Percentiles rank a stretch among this genome's conserved stretches.
These are phyloP conservation scores for Brachionus calyciflorus DNA, from an alignment of 1,140 invertebrate genomes.

Conservation along the genomic window DNA sequence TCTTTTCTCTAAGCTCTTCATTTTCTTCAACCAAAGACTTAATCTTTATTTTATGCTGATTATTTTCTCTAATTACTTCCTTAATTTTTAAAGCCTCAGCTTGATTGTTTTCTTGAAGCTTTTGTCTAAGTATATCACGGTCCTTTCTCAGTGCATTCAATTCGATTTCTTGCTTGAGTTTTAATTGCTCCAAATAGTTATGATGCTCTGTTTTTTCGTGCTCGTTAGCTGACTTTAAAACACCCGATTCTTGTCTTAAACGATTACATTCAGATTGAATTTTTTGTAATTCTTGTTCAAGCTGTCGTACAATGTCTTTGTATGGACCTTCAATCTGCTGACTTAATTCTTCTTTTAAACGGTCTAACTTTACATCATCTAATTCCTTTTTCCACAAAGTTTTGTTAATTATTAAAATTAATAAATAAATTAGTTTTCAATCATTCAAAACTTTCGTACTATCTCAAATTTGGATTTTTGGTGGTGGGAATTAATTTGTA, in stretches of 20 bases:
- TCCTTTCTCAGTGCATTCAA: slow-evolving; percentile 58
- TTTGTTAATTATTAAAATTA: neutral
- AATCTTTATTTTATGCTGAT: slow-evolving; percentile 55
- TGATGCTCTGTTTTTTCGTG: slow-evolving; percentile 54
- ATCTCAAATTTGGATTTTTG: too few relatives aligned
- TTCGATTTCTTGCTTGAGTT: slow-evolving; percentile 57
- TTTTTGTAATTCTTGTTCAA: slow-evolving; percentile 55
- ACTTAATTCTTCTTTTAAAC: slow-evolving; percentile 49
- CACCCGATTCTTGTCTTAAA: slow-evolving; percentile 56
- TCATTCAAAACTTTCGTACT: too few relatives aligned
- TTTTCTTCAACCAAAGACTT: slow-evolving; percentile 54
- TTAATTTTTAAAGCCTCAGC: slow-evolving; percentile 55
- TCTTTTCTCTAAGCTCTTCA: slow-evolving; percentile 56
- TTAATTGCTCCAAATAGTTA: slow-evolving; percentile 54
- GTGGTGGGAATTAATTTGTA: too few relatives aligned
- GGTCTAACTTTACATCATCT: slow-evolving; percentile 37
- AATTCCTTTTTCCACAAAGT: slow-evolving; percentile 44
- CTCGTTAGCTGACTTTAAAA: slow-evolving; percentile 58
- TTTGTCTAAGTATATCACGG: slow-evolving; percentile 52
- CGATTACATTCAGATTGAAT: slow-evolving; percentile 52
- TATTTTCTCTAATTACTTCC: slow-evolving; percentile 57
- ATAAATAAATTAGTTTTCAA: too few relatives aligned
- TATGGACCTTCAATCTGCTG: slow-evolving; percentile 55
- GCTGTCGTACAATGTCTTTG: slow-evolving; percentile 53
- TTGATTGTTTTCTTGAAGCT: slow-evolving; percentile 53